Evolutionary conservation across 2,797 vertebrate species (phyloP), one percentile per base, ranked within the genome.

Genomic region (Taeniopygia guttata): DNA sequence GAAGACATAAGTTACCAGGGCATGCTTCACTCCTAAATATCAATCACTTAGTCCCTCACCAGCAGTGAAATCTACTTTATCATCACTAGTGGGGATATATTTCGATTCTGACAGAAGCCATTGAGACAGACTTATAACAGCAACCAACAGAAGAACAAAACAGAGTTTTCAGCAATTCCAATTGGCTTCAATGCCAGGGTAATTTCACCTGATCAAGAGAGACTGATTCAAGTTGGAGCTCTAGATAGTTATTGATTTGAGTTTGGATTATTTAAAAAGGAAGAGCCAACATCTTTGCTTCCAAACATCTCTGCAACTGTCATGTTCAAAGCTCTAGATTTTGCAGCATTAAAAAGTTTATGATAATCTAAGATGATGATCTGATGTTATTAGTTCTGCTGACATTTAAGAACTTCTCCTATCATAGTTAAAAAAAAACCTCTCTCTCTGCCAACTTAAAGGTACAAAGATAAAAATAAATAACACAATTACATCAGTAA

Each of bases 11-110:
- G 66, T 70, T 93, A 87, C 7, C 72, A 80, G 87, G 68, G 55
- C 45, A 78, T 0, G 0, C 45, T 74, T 83, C 72, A 40, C 45
- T 73, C 59, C 78, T 87, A 89, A 93, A 77, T 87, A 84, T 90
- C 89, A 90, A 91, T 82, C 89, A 80, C 60, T 81, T 72, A 62
- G 68, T 75, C 46, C 69, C 54, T 74, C 82, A 84, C 48, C 40
- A 56, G 75, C 72, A 94, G 43, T 34, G 69, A 74, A 93, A 87
- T 70, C 88, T 80, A 59, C 42, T 88, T 90, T 81, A 87, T 84
- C 81, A 92, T 87, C 60, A 89, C 63, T 48, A 82, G 42, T 63
- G 74, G n/a, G 49, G 63, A 90, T 16, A 63, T 48, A 73, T 46
- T 84, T 84, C 0, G 0, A 81, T 79, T 82, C 84, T 87, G 77